phyloP scores from a whole-genome alignment of 2,113 vertebrate genomes.

The Aldabrachelys gigantea region DNA sequence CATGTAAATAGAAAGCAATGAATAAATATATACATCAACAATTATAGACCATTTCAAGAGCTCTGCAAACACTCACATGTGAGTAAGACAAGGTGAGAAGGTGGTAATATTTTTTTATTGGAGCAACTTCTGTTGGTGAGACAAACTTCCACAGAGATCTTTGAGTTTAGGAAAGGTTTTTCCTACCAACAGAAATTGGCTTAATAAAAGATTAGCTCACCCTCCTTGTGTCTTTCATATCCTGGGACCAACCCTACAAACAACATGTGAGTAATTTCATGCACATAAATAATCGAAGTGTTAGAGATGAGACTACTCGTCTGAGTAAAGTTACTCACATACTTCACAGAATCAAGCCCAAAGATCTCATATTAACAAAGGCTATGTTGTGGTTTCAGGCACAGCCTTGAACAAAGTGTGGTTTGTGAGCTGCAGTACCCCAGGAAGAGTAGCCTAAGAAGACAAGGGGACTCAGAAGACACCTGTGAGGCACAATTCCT shows the following conservation, averaged over 20 bases:
- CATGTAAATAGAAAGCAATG: neutral
- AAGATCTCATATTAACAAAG: neutral
- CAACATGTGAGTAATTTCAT: neutral
- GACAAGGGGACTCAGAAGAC: neutral
- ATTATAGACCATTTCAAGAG: neutral
- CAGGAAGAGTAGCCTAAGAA: neutral
- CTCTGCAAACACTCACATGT: neutral
- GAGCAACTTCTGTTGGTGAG: neutral
- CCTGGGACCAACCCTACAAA: neutral
- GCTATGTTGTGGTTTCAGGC: neutral
- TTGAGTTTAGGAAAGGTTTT: neutral
- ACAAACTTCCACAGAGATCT: neutral
- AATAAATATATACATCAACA: neutral
- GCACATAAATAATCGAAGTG: neutral
- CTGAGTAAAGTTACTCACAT: neutral
- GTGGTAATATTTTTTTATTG: neutral
- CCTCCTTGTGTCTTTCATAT: neutral
- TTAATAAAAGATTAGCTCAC: neutral
- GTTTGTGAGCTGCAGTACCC: neutral
- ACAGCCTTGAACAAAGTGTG: neutral
- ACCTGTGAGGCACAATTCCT: neutral
- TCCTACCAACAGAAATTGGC: neutral
- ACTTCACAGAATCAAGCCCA: neutral
- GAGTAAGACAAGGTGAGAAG: neutral
- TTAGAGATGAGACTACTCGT: rapidly evolving